Evolutionary conservation across 2,797 vertebrate species (phyloP), one percentile per base, ranked within the genome.

Genomic region (Takifugu ocellatus): DNA sequence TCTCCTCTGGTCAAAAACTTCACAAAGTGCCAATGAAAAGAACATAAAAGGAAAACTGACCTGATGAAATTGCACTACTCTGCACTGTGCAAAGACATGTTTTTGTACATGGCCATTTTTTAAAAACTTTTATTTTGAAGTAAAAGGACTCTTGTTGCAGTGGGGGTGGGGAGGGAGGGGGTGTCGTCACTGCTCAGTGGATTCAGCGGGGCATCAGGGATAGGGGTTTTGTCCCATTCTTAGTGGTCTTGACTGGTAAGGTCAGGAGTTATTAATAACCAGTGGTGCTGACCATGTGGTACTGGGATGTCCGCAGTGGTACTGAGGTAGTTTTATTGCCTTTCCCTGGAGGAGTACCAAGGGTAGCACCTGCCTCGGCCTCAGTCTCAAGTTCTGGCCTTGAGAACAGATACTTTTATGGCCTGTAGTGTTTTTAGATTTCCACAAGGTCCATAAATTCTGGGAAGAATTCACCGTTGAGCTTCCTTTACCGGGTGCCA

Each of bases 11-110:
- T 87, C 80, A 70, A 51, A 89, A 88, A 82, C 72, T 89, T 92
- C 90, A 91, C 90, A 82, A 92, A 91, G 91, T 92, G 92, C 92
- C 92, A 92, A 91, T 88, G 79, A 86, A 84, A 89, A 86, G 79
- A 90, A 88, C 85, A 86, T 51, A 53, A 74, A 73, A 72, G 49
- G 60, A 74, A 66, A 74, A 79, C 67, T 77, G 74, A 84, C 83
- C 77, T 78, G 66, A 86, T 86, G 46, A 81, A 88, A 88, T 92
- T 93, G 92, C 91, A 92, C 90, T 92, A 92, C 83, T 79, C 84
- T 90, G 86, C 89, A 85, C 88, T 91, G 89, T 85, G 87, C 88
- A 89, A 86, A 89, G 59, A 77, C 69, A 63, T 87, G 77, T 88
- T 88, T 91, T 92, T 89, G 76, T 89, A 89, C 84, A 72, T 88